Evolutionary conservation across 2,888 invertebrate species (phyloP), one percentile per base, ranked within the genome.

Genomic region (Priocnemis perturbator): DNA sequence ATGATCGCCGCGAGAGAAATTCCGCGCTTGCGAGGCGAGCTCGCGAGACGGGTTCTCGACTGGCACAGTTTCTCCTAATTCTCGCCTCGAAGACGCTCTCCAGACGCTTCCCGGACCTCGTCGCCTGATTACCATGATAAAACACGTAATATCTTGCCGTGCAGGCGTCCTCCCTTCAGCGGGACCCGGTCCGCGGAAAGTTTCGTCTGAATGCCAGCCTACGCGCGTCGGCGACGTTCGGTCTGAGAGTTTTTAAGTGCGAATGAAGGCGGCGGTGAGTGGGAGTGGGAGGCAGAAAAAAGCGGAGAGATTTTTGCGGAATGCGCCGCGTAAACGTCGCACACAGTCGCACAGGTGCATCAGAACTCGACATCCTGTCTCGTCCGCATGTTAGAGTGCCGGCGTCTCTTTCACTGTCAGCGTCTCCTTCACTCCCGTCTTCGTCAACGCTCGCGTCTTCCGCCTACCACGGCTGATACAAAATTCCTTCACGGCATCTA

Each of bases 321-420:
- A 67, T 77, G 70, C 67, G 60, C 67, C 67, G 66, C 64, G 69
- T 67, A 75, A 79, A 77, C 71, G 80, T 79, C 79, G 73, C 53
- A 67, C 71, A 73, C 68, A 73, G 73, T 78, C 69, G 71, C 17
- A 56, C 17, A n/a, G n/a, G 74, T 78, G 80, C 78, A 77, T 74
- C 75, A 67, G 78, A 78, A 67, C 74, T 71, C 66, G 58, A 44
- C 53, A 60, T 60, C 74, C 64, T 65, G 53, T 67, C 67, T 63
- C 60, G 59, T 52, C 52, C 67, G 57, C 63, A 11, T 58, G 52
- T 50, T 21, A 17, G 44, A 23, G 3, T 55, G 9, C 1, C 11
- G 11, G 48, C 14, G 14, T 30, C 58, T 58, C 44, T 58, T 56
- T 58, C 37, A 37, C 44, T 47, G 23, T 14, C 23, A 52, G 44